These are phyloP conservation scores for Pangasianodon gigas DNA, from an alignment of 2,113 vertebrate genomes.

Conservation along the genomic window DNA sequence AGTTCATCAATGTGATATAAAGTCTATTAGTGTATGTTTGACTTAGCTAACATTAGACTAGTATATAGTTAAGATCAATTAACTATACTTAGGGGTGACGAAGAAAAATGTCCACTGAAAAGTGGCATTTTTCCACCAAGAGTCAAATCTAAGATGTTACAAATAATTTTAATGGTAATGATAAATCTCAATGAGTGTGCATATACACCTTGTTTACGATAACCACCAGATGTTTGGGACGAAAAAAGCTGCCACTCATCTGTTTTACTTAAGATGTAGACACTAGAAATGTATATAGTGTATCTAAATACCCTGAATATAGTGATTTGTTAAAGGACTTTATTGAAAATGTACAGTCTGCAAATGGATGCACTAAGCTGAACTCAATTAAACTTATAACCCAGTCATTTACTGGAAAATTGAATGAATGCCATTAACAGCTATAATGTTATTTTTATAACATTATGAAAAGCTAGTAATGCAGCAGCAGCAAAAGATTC, in stretches of 20 bases:
- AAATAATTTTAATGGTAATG: background rate
- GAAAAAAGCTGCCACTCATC: background rate
- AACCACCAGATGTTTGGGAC: background rate
- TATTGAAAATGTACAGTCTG: background rate
- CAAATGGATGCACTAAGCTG: slow-evolving; percentile 1
- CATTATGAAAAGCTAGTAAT: background rate
- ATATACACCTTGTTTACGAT: background rate
- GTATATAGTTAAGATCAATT: background rate
- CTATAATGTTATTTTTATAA: background rate
- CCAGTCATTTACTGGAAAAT: background rate
- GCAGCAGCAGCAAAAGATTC: background rate
- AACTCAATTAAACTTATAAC: background rate
- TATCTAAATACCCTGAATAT: background rate
- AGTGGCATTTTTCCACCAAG: background rate
- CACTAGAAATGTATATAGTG: background rate
- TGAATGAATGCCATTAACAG: slow-evolving; percentile 5
- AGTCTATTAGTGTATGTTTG: background rate
- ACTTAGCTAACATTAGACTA: background rate
- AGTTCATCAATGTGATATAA: background rate
- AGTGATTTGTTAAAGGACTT: background rate
- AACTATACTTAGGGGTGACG: background rate
- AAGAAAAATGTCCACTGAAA: background rate
- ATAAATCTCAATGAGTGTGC: background rate
- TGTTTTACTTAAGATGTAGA: background rate
- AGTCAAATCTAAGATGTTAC: background rate